phyloP scores from a whole-genome alignment of 2,888 invertebrate species.

The Galeopsomyia nigrocyanea region DNA sequence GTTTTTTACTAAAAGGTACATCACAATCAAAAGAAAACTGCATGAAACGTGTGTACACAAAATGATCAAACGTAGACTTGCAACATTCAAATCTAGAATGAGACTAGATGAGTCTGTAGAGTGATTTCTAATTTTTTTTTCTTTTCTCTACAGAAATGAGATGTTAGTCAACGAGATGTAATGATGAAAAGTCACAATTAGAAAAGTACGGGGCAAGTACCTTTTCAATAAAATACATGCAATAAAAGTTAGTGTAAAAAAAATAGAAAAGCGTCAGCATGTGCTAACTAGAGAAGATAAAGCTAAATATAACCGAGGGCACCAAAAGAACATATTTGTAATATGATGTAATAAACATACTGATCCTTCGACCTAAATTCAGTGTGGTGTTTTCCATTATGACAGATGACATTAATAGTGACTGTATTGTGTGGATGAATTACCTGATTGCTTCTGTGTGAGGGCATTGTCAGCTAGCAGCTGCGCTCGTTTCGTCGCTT shows the following conservation, averaged over 20 bases:
- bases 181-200: conserved; percentile 1
- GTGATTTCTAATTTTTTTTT: too few species aligned
- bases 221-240: conserved; percentile 65
- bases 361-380: conserved; percentile 61
- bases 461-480: conserved; percentile 59
- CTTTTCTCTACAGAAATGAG: too few species aligned
- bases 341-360: conserved; percentile 51
- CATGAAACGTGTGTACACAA: neutral
- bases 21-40: neutral
- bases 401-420: conserved; percentile 37
- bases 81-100: too few species aligned
- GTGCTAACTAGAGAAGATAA: conserved; percentile 70
- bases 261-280: conserved; percentile 65
- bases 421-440: conserved; percentile 44
- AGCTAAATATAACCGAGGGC: conserved; percentile 70
- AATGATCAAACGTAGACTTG: neutral
- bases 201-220: conserved; percentile 45
- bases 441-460: conserved; percentile 62
- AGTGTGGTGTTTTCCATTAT: conserved; percentile 48
- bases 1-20: conserved; percentile 63
- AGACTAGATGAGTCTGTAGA: too few species aligned
- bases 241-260: conserved; percentile 63
- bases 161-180: neutral
- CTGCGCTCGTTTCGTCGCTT: conserved; percentile 65
- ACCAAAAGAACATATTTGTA: conserved; percentile 64